Conservation (phyloP, 2,797 vertebrate species). For the Malurus splendens region DNA sequence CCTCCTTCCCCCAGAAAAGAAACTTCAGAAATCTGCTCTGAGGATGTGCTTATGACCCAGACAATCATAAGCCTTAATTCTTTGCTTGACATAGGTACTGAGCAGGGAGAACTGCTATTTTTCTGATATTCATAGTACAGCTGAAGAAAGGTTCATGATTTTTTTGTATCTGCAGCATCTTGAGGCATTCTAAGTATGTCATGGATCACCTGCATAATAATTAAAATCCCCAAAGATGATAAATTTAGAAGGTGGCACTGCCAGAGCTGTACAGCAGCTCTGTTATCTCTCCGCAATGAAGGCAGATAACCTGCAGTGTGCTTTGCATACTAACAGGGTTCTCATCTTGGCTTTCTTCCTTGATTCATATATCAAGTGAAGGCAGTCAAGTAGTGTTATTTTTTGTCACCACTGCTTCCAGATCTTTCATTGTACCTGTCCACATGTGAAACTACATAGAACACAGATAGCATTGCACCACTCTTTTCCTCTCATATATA, state of each 20-base stretch:
- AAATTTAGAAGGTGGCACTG: neutral
- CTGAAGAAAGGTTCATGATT: neutral
- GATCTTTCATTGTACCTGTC: neutral
- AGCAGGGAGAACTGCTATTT: neutral
- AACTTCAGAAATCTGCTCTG: neutral
- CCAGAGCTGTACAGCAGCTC: neutral
- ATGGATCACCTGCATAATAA: neutral
- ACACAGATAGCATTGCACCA: accelerated
- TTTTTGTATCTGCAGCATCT: neutral
- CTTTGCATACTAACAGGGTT: neutral
- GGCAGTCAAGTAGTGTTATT: neutral
- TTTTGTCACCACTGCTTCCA: neutral
- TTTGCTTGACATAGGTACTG: neutral
- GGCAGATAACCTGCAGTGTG: neutral
- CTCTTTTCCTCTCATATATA: neutral
- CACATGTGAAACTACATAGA: neutral
- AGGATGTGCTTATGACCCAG: neutral
- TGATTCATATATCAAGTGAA: neutral
- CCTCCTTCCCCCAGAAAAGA: neutral
- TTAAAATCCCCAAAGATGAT: neutral
- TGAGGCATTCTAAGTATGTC: neutral
- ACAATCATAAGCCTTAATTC: neutral
- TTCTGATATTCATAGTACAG: neutral
- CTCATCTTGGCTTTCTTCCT: neutral
- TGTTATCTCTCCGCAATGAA: neutral